Evolutionary conservation across 35 echinoderm and acorn worm genomes (phyloP).

Genomic region (Apostichopus californicus): DNA sequence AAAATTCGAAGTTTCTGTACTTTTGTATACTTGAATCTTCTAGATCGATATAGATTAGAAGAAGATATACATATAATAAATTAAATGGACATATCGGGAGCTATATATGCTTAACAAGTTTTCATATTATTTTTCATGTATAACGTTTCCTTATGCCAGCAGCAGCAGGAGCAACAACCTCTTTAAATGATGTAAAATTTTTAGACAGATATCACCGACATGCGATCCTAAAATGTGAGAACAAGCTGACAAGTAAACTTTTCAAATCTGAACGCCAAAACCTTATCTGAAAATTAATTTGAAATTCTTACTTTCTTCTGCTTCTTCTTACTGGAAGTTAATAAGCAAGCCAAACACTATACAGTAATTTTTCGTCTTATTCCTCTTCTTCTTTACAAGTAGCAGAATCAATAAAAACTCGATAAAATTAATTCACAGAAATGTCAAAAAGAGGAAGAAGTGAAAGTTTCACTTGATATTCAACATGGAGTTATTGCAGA

Average conservation of each 20-base stretch:
- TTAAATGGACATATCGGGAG: too few species aligned
- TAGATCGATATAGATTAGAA: too few species aligned
- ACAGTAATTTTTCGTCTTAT: not conserved
- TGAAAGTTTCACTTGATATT: constrained; percentile 35
- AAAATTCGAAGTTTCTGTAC: too few species aligned
- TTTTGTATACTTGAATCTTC: too few species aligned
- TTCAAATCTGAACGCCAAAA: constrained; percentile 13
- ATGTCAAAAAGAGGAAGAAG: constrained; percentile 8
- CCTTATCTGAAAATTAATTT: constrained; percentile 28
- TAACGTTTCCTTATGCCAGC: too few species aligned
- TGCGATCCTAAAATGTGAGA: constrained; percentile 12
- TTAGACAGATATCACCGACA: constrained; percentile 4
- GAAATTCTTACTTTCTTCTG: constrained; percentile 20
- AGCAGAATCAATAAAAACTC: constrained; percentile 19
- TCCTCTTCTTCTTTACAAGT: not conserved
- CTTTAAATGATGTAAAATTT: not conserved
- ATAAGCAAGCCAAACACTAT: not conserved
- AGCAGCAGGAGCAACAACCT: not conserved
- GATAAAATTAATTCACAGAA: constrained; percentile 36
- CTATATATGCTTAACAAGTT: too few species aligned
- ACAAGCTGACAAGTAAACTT: constrained; percentile 19
- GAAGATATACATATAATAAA: too few species aligned
- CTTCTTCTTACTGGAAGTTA: not conserved
- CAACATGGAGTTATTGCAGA: constrained; percentile 26
- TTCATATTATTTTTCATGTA: too few species aligned